Conservation (phyloP, 2,888 invertebrate species). For the Parnassius orleans region DNA sequence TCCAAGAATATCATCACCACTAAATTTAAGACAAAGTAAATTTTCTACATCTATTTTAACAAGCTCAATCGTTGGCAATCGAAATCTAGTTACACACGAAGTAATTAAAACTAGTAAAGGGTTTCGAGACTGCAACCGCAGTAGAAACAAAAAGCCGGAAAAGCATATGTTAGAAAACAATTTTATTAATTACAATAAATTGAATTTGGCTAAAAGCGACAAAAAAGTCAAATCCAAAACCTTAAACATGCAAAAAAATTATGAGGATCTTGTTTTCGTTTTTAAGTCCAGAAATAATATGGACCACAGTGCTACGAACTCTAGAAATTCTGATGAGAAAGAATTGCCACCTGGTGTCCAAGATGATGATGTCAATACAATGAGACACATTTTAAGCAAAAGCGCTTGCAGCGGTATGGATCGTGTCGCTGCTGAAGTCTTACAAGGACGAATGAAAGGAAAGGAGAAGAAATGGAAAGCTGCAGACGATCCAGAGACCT, state of each 20-base stretch:
- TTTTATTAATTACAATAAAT: not conserved
- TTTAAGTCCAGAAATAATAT: slow-evolving; percentile 8
- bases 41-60: slow-evolving; percentile 8
- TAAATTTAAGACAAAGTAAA: not conserved
- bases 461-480: slow-evolving; percentile 35
- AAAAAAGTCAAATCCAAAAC: not conserved
- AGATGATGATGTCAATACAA: not conserved
- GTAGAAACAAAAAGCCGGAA: not conserved
- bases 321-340: not conserved
- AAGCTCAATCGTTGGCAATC: slow-evolving; percentile 14
- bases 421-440: slow-evolving; percentile 33
- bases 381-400: not conserved
- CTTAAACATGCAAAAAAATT: slow-evolving; percentile 2
- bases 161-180: not conserved
- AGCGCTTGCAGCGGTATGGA: slow-evolving; percentile 20
- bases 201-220: not conserved
- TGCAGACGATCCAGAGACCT: not conserved
- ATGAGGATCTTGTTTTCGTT: slow-evolving; percentile 14
- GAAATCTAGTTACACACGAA: slow-evolving; percentile 14
- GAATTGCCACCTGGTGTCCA: not conserved
- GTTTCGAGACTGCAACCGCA: not conserved
- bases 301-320: slow-evolving; percentile 1
- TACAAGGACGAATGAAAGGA: slow-evolving; percentile 34
- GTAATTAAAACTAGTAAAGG: slow-evolving; percentile 9
- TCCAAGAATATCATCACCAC: not conserved